Conservation (phyloP, 1,140 invertebrate species). For the Phymorhynchus buccinoides region DNA sequence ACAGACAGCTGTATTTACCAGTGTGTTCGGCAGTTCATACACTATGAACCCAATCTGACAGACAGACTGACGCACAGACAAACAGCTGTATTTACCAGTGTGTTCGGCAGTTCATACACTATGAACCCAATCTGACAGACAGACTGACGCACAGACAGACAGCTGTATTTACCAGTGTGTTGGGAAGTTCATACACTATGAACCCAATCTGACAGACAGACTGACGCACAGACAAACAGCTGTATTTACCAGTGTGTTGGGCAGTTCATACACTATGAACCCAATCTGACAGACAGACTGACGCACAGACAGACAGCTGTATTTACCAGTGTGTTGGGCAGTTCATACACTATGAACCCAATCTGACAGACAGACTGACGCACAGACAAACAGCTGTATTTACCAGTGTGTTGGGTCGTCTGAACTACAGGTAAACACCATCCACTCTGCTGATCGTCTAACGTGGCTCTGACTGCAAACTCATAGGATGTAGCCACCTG, state of each 20-base stretch:
- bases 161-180: not conserved
- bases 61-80: not conserved
- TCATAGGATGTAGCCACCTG: constrained; percentile 80
- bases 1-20: not conserved
- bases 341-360: constrained; percentile 73
- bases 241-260: not conserved
- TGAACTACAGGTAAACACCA: constrained; percentile 96
- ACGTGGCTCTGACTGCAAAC: constrained; percentile 93
- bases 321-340: constrained; percentile 82
- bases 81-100: constrained; percentile 71
- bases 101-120: constrained; percentile 90
- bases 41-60: not conserved
- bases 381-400: constrained; percentile 14
- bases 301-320: not conserved
- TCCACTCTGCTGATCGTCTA: constrained; percentile 85
- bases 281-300: no score
- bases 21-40: not conserved
- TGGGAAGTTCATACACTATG: no score
- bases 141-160: not conserved
- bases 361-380: not conserved
- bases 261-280: no score
- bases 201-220: not conserved
- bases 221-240: not conserved
- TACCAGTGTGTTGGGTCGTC: constrained; percentile 84
- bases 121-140: not conserved